Conservation (phyloP, 2,888 invertebrate genomes). For the Clusia tigrina region DNA sequence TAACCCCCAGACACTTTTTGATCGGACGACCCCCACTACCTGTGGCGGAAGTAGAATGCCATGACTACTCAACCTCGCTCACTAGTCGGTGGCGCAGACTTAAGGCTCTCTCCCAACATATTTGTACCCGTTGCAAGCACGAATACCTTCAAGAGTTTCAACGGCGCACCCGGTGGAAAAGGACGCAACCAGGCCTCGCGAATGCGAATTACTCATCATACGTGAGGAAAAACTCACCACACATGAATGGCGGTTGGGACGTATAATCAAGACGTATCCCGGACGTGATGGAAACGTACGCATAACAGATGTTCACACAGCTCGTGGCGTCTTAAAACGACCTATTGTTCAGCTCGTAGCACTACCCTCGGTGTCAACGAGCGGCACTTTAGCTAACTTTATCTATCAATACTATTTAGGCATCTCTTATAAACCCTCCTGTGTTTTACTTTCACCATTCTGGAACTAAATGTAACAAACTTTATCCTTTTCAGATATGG, state of each 20-base stretch:
- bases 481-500: no score
- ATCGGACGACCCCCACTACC: slow-evolving; percentile 2
- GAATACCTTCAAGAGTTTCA: slow-evolving; percentile 18
- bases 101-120: slow-evolving; percentile 14
- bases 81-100: slow-evolving; percentile 16
- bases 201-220: not conserved
- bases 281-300: not conserved
- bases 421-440: no score
- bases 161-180: not conserved
- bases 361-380: not conserved
- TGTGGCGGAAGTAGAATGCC: not conserved
- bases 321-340: not conserved
- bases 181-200: not conserved
- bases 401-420: no score
- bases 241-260: slow-evolving; percentile 12
- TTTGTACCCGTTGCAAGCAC: slow-evolving; percentile 19
- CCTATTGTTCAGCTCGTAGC: slow-evolving; percentile 11
- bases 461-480: no score
- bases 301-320: not conserved
- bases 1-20: slow-evolving; percentile 18
- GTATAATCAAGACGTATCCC: slow-evolving; percentile 3
- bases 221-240: not conserved
- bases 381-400: not conserved
- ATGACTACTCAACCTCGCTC: not conserved
- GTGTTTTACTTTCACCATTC: no score